Evolutionary conservation across 2,113 vertebrate species (phyloP).

Genomic region (Pachycephala philippinensis): DNA sequence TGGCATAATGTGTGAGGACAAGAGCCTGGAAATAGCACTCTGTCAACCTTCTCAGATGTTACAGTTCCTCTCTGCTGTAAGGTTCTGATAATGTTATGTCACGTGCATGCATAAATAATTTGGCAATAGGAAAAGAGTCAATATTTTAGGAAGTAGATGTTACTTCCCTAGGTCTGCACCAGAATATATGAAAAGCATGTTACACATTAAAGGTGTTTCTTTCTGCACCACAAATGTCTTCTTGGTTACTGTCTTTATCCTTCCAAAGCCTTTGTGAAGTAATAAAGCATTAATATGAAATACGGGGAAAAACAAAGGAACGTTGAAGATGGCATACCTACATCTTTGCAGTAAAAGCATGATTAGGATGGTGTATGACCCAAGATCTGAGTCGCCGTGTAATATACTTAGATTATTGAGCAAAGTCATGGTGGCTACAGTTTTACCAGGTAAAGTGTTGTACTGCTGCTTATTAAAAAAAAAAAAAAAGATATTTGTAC

Average conservation of each 20-base stretch:
- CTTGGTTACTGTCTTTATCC: not conserved
- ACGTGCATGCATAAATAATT: not conserved
- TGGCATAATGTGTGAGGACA: not conserved
- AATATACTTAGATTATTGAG: not conserved
- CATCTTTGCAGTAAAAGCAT: not conserved
- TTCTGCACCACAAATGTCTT: not conserved
- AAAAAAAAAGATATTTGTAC: not conserved
- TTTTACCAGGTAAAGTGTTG: not conserved
- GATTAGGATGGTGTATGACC: not conserved
- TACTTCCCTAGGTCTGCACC: not conserved
- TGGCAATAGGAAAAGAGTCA: not conserved
- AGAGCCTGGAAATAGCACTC: not conserved
- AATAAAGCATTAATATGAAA: not conserved
- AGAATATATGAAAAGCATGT: not conserved
- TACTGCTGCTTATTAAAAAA: not conserved
- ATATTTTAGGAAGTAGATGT: not conserved
- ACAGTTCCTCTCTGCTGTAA: not conserved
- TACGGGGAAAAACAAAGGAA: not conserved
- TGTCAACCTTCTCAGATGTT: not conserved
- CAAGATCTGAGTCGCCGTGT: accelerated
- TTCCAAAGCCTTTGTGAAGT: not conserved
- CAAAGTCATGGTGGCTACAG: not conserved
- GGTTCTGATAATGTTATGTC: not conserved
- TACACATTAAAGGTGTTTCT: not conserved
- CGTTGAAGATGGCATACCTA: not conserved